A percentile compares a stretch with the other conserved stretches of the same genome.
Conservation (phyloP, 2,113 vertebrate species). For the Aramus guarauna region DNA sequence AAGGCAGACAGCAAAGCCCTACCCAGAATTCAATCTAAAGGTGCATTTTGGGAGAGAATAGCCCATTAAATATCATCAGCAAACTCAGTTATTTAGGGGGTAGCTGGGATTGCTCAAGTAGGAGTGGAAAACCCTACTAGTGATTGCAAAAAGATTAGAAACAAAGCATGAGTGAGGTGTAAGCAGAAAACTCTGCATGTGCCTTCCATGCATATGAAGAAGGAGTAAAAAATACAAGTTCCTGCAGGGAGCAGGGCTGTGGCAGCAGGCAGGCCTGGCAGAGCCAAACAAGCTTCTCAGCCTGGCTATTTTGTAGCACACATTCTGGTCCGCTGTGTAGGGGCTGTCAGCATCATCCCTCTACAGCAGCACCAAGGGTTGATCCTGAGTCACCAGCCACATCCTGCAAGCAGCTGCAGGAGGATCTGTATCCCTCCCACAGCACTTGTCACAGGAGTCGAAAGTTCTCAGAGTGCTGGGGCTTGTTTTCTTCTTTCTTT, state of each 20-base stretch:
- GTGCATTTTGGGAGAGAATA: not conserved
- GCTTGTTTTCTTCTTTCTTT: not conserved
- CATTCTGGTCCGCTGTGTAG: fast-evolving
- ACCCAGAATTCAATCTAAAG: not conserved
- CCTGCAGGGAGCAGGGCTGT: not conserved
- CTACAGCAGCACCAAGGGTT: not conserved
- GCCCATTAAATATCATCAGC: not conserved
- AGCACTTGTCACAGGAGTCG: not conserved
- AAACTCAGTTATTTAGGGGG: not conserved
- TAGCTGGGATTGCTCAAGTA: not conserved
- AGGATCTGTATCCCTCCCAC: not conserved
- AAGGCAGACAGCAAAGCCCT: not conserved
- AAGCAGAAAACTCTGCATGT: not conserved
- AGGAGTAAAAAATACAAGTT: not conserved
- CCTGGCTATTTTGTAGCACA: not conserved
- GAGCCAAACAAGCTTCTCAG: not conserved
- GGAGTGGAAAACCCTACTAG: not conserved
- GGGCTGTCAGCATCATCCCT: not conserved
- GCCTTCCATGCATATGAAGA: not conserved
- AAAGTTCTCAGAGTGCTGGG: not conserved
- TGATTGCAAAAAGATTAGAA: not conserved
- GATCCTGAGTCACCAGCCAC: not conserved
- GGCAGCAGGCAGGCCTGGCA: not conserved
- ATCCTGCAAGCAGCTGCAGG: not conserved
- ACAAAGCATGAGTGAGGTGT: not conserved